Evolutionary conservation across 2,113 vertebrate genomes (phyloP), one percentile per base, ranked within the genome.

Genomic region (Sorex fumeus): DNA sequence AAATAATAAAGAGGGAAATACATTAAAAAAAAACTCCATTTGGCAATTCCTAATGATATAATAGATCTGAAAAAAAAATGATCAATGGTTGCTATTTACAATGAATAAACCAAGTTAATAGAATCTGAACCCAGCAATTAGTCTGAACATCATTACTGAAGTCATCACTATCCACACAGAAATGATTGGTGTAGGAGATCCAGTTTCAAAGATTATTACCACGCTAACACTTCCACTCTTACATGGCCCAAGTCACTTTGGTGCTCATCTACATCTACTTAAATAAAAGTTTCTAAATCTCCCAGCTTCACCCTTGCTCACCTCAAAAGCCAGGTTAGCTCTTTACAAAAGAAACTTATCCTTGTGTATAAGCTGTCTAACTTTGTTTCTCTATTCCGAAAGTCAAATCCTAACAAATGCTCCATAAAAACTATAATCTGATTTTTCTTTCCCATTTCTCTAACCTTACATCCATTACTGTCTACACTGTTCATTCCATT

Each of bases 301-400:
- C 47, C 47, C 15, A 69, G 50, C n/a, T 70, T 60, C 25, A 16
- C 3, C 43, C 43, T 36, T 75, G 47, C 18, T 78, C 60, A 84
- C 69, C 82, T 93, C 71, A 69, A 72, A 89, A 76, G 36, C 67
- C 13, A 88, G 18, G 64, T 36, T 53, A 72, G 43, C 40, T 53
- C 50, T 91, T 93, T 90, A 76, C 82, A 95, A 83, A 94, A 79
- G 40, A 84, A 84, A 87, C 45, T 93, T 36, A 93, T 25, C 74
- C 62, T 75, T 87, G n/a, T 45, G 40, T n/a, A 81, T 34, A 93
- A 80, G 77, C 10, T 43, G 16, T 93, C 57, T 34, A 78, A 64
- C 0, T 47, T 60, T 72, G 30, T 57, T 32, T 40, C 70, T n/a
- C 25, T 28, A 66, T 10, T 50, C 13, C 87, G 66, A 92, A 89